Conservation (phyloP, 2,888 invertebrate genomes). For the Napeogenes sylphis region DNA sequence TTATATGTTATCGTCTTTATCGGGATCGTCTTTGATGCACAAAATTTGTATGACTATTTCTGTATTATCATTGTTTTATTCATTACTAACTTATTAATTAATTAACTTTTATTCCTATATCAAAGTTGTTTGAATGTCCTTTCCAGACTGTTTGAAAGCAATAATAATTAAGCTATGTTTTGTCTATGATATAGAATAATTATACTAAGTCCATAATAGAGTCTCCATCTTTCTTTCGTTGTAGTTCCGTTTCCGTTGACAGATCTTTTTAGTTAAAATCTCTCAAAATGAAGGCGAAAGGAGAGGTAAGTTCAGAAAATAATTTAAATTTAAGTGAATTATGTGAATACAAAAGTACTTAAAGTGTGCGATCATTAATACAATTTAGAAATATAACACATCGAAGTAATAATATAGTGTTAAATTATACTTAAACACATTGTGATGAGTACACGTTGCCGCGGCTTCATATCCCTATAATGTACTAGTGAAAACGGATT, state of each 20-base stretch:
- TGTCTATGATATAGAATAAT: conserved; percentile 4
- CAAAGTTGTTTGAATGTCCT: too few species aligned
- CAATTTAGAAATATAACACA: too few species aligned
- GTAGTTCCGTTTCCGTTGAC: conserved; percentile 71
- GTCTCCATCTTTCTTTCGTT: conserved; percentile 39
- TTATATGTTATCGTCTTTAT: too few species aligned
- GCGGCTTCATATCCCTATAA: conserved; percentile 29
- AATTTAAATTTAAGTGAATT: conserved; percentile 17
- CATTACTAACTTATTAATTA: too few species aligned
- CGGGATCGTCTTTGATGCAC: too few species aligned
- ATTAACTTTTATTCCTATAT: too few species aligned
- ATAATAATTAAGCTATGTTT: too few species aligned
- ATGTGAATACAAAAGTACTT: background rate
- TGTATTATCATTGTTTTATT: too few species aligned
- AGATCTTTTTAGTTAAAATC: conserved; percentile 70
- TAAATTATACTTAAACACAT: conserved; percentile 1
- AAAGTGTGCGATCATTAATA: background rate
- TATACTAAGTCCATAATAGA: conserved; percentile 11
- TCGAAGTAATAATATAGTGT: conserved; percentile 19
- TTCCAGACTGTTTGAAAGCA: too few species aligned
- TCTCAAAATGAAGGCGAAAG: conserved; percentile 90
- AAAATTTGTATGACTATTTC: too few species aligned
- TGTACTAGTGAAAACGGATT: conserved; percentile 1
- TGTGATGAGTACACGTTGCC: conserved; percentile 62
- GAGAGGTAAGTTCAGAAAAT: conserved; percentile 80